Percentiles rank a stretch among this genome's conserved stretches.
These are phyloP conservation scores for Phortica variegata DNA, from an alignment of 1,140 invertebrate genomes.

Conservation along the genomic window DNA sequence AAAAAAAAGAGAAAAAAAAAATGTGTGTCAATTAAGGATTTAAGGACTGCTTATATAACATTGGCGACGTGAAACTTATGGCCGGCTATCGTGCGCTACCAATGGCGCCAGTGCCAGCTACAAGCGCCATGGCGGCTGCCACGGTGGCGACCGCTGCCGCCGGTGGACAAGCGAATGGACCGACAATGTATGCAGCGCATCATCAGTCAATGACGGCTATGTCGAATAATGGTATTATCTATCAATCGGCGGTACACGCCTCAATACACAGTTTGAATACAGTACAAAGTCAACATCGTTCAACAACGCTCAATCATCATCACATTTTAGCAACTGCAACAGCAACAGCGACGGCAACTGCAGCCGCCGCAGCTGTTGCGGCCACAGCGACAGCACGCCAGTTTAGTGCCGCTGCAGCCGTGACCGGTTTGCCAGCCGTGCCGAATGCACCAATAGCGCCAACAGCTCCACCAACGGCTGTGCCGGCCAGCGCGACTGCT, in stretches of 20 bases:
- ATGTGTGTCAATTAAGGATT: no score
- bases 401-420: slow-evolving; percentile 3
- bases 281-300: slow-evolving; percentile 50
- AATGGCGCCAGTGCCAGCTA: slow-evolving; percentile 39
- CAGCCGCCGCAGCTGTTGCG: slow-evolving; percentile 24
- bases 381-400: slow-evolving; percentile 25
- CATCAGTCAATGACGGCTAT: slow-evolving; percentile 53
- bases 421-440: not conserved
- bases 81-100: slow-evolving; percentile 50
- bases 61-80: slow-evolving; percentile 30
- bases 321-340: slow-evolving; percentile 47
- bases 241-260: slow-evolving; percentile 56
- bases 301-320: slow-evolving; percentile 46
- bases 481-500: slow-evolving; percentile 19
- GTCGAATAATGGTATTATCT: slow-evolving; percentile 56
- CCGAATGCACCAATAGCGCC: slow-evolving; percentile 12
- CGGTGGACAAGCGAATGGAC: slow-evolving; percentile 16
- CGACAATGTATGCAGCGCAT: slow-evolving; percentile 43
- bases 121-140: slow-evolving; percentile 24
- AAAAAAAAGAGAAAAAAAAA: not conserved
- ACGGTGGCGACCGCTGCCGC: slow-evolving; percentile 28
- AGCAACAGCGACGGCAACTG: slow-evolving; percentile 34
- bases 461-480: slow-evolving; percentile 14
- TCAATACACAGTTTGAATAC: slow-evolving; percentile 54
- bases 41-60: no score